phyloP scores from a whole-genome alignment of 2,113 vertebrate species.

The Oreotrochilus melanogaster region DNA sequence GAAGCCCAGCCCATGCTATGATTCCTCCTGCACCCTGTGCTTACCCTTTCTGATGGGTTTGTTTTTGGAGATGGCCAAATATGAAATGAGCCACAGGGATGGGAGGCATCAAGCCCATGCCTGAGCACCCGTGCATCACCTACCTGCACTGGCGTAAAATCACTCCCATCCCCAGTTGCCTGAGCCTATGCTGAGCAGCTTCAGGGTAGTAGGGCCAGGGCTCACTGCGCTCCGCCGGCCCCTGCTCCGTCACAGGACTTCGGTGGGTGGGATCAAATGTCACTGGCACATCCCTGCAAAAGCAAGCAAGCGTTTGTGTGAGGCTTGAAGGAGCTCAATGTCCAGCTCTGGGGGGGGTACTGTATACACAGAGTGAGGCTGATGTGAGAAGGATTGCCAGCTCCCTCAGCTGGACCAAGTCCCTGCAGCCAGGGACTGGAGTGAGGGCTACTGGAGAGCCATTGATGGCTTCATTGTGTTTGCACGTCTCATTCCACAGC shows the following conservation, averaged over 20 bases:
- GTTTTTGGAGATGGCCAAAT: neutral
- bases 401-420: neutral
- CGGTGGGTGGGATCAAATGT: accelerated
- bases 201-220: too few relatives aligned
- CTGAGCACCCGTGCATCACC: neutral
- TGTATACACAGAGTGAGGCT: neutral
- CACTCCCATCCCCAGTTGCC: accelerated
- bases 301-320: neutral
- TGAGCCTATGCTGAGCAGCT: neutral
- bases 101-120: neutral
- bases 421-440: accelerated
- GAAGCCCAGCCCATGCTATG: constrained; percentile 44
- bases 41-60: constrained; percentile 18
- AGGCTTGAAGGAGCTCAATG: neutral
- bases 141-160: neutral
- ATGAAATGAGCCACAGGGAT: neutral
- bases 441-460: neutral
- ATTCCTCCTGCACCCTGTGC: neutral
- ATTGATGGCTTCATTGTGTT: accelerated
- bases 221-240: neutral
- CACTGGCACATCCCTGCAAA: neutral
- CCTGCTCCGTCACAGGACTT: neutral
- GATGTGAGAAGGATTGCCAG: neutral
- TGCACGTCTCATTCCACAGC: neutral
- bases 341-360: neutral